Evolutionary conservation across 2,113 vertebrate species (phyloP).

Genomic region (Protobothrops mucrosquamatus): DNA sequence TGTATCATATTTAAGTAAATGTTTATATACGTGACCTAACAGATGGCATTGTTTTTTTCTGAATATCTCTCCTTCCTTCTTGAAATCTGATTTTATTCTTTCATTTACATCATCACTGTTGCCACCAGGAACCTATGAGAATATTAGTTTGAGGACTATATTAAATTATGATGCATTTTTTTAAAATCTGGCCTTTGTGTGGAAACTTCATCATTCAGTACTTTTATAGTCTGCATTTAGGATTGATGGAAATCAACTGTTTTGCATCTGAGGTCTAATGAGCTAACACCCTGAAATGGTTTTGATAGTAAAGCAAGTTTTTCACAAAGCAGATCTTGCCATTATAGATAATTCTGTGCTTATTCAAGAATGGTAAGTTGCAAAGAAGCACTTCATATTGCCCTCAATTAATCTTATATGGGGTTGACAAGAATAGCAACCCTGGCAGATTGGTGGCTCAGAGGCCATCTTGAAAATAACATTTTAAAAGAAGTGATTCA

Average conservation of each 20-base stretch:
- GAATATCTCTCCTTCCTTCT: no score
- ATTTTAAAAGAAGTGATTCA: constrained; percentile 33
- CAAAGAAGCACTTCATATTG: constrained; percentile 51
- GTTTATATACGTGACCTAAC: no score
- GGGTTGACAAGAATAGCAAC: constrained; percentile 38
- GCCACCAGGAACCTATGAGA: not conserved
- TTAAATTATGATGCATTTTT: not conserved
- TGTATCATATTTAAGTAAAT: no score
- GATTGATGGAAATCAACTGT: constrained; percentile 2
- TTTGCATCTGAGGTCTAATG: constrained; percentile 21
- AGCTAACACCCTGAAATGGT: not conserved
- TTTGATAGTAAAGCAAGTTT: constrained; percentile 17
- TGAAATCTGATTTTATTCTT: no score
- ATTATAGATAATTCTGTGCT: constrained; percentile 38
- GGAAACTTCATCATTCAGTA: not conserved
- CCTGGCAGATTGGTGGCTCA: constrained; percentile 45
- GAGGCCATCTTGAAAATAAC: constrained; percentile 26
- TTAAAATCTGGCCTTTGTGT: not conserved
- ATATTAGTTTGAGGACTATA: not conserved
- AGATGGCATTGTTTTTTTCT: no score
- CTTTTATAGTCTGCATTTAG: not conserved
- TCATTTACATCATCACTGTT: no score
- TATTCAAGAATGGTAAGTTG: constrained; percentile 45
- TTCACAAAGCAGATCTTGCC: constrained; percentile 50
- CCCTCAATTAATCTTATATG: constrained; percentile 56